Evolutionary conservation across 2,113 vertebrate genomes (phyloP).

Genomic region (Gymnorhina tibicen): DNA sequence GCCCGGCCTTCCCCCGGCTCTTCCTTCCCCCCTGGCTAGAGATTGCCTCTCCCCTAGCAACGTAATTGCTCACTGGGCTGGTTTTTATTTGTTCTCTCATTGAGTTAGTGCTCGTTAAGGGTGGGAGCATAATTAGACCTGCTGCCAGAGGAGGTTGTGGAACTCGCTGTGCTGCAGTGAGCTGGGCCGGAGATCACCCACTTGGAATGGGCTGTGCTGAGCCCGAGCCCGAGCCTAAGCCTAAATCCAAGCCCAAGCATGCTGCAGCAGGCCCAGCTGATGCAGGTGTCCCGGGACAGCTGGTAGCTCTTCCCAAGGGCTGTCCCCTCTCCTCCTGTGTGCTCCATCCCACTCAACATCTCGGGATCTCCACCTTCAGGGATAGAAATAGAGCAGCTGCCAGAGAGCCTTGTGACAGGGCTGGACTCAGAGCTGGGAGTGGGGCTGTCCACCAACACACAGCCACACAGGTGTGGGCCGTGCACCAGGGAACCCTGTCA

Average conservation of each 20-base stretch:
- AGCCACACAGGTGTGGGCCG: rapidly evolving
- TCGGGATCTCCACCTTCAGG: background rate
- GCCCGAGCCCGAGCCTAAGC: rapidly evolving
- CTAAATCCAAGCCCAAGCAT: background rate
- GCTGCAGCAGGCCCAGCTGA: background rate
- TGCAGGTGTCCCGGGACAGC: background rate
- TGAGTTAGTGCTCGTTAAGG: background rate
- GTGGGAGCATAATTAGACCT: constrained; percentile 20
- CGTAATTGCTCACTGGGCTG: constrained; percentile 21
- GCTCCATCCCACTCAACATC: background rate
- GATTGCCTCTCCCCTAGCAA: constrained; percentile 30
- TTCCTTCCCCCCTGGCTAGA: constrained; percentile 44
- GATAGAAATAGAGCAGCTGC: background rate
- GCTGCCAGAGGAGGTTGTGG: constrained; percentile 2
- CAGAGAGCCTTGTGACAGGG: background rate
- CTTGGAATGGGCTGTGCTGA: background rate
- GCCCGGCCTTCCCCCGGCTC: background rate
- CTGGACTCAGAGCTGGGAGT: background rate
- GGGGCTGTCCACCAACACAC: background rate
- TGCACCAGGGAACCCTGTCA: background rate
- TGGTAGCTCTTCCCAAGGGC: background rate
- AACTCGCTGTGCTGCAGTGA: background rate
- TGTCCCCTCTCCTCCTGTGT: background rate
- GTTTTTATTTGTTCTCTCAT: constrained; percentile 40
- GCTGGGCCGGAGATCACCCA: background rate